Conservation (phyloP, 2,888 invertebrate species). For the Ligdia adustata region DNA sequence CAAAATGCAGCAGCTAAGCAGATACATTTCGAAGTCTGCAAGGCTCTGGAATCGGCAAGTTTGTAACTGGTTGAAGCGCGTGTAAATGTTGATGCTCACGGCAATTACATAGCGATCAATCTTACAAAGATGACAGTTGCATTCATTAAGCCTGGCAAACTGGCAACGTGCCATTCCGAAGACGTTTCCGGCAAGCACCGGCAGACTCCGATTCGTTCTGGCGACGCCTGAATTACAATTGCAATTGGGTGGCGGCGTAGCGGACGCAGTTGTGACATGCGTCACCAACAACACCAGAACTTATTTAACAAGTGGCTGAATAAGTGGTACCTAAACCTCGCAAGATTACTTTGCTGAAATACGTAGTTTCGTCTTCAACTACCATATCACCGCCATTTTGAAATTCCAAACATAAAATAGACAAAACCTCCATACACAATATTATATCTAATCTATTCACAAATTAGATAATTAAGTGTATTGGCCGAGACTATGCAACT, state of each 20-base stretch:
- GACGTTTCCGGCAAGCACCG: slow-evolving; percentile 71
- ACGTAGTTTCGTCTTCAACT: no score
- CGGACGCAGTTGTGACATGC: slow-evolving; percentile 63
- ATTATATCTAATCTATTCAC: no score
- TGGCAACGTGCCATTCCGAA: slow-evolving; percentile 72
- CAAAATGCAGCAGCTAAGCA: slow-evolving; percentile 50
- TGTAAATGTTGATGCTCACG: slow-evolving; percentile 15
- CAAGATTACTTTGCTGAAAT: no score
- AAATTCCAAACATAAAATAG: no score
- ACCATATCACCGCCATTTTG: no score
- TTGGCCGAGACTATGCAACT: no score
- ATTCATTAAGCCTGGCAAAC: slow-evolving; percentile 68
- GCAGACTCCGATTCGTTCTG: slow-evolving; percentile 65
- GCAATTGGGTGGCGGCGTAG: slow-evolving; percentile 58
- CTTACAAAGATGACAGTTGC: slow-evolving; percentile 58
- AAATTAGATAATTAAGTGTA: no score
- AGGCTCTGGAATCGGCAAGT: slow-evolving; percentile 1
- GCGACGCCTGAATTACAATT: slow-evolving; percentile 69
- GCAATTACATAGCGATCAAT: slow-evolving; percentile 50
- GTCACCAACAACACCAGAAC: slow-evolving; percentile 53
- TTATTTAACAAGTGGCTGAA: slow-evolving; percentile 20
- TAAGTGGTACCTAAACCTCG: no score
- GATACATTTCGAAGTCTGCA: slow-evolving; percentile 62
- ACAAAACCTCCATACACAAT: no score
- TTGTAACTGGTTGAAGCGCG: not conserved